These are phyloP conservation scores for Thymelicus lineola DNA, from an alignment of 2,888 invertebrate species.

Conservation along the genomic window DNA sequence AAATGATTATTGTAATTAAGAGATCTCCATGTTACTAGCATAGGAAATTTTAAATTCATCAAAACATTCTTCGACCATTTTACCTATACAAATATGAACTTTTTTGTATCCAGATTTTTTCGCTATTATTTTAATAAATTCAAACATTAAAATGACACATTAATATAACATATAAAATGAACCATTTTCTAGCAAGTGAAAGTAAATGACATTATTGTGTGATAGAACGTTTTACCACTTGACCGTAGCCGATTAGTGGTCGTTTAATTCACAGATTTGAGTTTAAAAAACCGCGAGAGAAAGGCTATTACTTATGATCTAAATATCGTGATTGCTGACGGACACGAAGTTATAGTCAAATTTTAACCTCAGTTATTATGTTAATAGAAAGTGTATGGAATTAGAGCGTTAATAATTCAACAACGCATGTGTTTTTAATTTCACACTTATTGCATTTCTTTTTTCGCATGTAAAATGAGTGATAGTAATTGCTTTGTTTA, in stretches of 20 bases:
- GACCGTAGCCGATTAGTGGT: conserved; percentile 62
- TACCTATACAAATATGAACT: background rate
- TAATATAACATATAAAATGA: conserved; percentile 8
- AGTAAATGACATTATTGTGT: conserved; percentile 53
- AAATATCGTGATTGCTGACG: conserved; percentile 35
- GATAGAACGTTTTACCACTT: conserved; percentile 49
- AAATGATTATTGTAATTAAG: too few relatives aligned
- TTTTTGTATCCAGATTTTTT: background rate
- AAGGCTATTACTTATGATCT: conserved; percentile 36
- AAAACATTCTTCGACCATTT: background rate
- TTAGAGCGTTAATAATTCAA: conserved; percentile 7
- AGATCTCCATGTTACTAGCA: too few relatives aligned
- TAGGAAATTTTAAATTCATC: too few relatives aligned
- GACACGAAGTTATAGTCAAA: conserved; percentile 29
- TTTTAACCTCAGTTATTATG: conserved; percentile 14
- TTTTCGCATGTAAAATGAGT: background rate
- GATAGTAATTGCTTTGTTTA: too few relatives aligned
- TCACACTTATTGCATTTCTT: conserved; percentile 2
- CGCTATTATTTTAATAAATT: background rate
- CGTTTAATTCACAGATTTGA: conserved; percentile 63
- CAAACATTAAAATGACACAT: conserved; percentile 7
- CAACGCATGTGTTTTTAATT: background rate
- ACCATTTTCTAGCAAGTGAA: conserved; percentile 49
- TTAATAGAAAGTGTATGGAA: conserved; percentile 27
- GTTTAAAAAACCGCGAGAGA: conserved; percentile 62